These are phyloP conservation scores for Cygnus olor DNA, from an alignment of 2,797 vertebrate genomes.

Conservation along the genomic window DNA sequence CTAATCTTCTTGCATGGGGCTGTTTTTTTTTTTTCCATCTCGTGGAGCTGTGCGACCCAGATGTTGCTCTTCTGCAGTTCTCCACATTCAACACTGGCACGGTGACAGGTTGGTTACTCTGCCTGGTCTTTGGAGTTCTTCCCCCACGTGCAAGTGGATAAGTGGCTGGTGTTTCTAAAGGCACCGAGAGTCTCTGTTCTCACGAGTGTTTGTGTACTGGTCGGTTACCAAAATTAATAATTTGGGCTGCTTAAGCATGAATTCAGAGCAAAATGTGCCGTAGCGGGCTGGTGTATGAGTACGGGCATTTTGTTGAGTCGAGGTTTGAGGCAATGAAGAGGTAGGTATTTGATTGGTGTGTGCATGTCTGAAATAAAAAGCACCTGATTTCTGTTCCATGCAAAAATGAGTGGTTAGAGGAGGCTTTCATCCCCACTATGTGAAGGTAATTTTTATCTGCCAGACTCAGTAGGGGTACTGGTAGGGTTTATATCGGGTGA, in stretches of 20 bases:
- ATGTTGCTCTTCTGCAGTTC: not conserved
- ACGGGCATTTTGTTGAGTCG: not conserved
- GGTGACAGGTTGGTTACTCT: not conserved
- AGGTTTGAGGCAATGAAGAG: not conserved
- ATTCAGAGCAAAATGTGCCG: not conserved
- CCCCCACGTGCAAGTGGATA: rapidly evolving
- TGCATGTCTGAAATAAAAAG: not conserved
- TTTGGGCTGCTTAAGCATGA: not conserved
- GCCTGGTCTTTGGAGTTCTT: not conserved
- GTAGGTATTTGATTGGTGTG: not conserved
- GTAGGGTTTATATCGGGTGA: not conserved
- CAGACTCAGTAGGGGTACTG: conserved; percentile 7
- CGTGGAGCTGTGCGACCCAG: not conserved
- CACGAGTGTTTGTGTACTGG: not conserved
- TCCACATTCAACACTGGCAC: not conserved
- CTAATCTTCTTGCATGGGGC: not conserved
- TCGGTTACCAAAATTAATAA: not conserved
- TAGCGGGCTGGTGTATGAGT: not conserved
- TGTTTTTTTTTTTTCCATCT: not conserved
- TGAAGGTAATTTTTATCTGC: conserved; percentile 12
- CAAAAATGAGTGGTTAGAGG: not conserved
- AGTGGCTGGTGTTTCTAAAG: not conserved
- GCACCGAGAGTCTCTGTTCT: not conserved
- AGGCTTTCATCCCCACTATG: not conserved
- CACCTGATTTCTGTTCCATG: not conserved